phyloP scores from a whole-genome alignment of 1,140 invertebrate species.

The Brachionus sp. region DNA sequence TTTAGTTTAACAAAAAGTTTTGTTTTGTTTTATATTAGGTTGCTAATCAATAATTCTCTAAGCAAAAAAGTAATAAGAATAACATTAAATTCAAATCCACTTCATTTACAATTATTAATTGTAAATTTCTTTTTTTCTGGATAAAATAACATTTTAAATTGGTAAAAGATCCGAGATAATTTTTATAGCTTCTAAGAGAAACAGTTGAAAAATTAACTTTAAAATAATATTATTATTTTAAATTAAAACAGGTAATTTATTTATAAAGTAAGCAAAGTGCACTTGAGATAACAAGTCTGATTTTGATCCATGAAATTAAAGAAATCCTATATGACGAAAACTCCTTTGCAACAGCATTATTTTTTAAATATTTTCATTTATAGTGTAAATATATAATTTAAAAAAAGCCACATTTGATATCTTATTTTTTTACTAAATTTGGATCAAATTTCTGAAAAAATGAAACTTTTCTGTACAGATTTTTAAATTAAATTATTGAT shows the following conservation, averaged over 20 bases:
- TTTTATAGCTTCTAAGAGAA: not conserved
- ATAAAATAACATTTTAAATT: not conserved
- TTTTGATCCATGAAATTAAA: not conserved
- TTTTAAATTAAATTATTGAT: not conserved
- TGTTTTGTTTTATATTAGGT: not conserved
- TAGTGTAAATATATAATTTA: not conserved
- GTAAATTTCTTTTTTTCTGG: not conserved
- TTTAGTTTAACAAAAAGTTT: not conserved
- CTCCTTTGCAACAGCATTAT: not conserved
- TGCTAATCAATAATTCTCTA: not conserved
- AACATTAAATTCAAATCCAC: not conserved
- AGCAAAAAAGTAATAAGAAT: not conserved
- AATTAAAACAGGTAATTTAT: slow-evolving; percentile 11
- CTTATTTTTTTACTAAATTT: not conserved
- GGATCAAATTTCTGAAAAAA: not conserved
- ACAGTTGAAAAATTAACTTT: not conserved
- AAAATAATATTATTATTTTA: not conserved
- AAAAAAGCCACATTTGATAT: not conserved
- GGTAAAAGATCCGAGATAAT: not conserved
- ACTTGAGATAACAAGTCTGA: not conserved
- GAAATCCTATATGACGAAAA: not conserved
- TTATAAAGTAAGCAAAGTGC: not conserved
- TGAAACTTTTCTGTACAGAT: not conserved
- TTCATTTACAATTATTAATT: not conserved
- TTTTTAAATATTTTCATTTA: slow-evolving; percentile 3